Evolutionary conservation across 2,797 vertebrate species (phyloP).

Genomic region (Phoxinus dragarum): DNA sequence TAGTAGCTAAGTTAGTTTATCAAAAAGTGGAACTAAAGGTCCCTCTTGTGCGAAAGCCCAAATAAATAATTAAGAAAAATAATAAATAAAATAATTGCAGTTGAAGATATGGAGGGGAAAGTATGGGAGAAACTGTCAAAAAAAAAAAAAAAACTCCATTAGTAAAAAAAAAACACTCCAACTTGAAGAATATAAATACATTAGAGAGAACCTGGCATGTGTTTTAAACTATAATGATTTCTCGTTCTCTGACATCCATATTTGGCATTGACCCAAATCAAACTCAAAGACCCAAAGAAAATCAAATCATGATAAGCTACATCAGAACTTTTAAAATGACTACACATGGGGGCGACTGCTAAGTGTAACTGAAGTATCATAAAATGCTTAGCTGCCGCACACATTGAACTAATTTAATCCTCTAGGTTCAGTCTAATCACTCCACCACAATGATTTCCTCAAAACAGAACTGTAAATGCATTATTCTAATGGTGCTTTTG

Average conservation of each 20-base stretch:
- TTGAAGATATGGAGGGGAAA: not conserved
- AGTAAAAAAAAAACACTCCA: too few species aligned
- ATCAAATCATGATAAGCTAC: not conserved
- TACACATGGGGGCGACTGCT: not conserved
- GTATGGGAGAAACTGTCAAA: not conserved
- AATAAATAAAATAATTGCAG: not conserved
- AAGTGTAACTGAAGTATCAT: constrained; percentile 8
- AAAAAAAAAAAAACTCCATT: too few species aligned
- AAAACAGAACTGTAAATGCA: constrained; percentile 15
- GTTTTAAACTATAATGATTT: not conserved
- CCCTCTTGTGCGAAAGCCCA: too few species aligned
- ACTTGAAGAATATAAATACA: not conserved
- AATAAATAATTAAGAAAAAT: not conserved
- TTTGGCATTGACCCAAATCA: constrained; percentile 4
- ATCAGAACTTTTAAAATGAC: not conserved
- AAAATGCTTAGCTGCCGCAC: not conserved
- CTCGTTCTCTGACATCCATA: not conserved
- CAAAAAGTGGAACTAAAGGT: too few species aligned
- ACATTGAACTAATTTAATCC: not conserved
- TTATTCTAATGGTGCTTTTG: constrained; percentile 37
- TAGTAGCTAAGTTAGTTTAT: too few species aligned
- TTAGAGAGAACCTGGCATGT: too few species aligned
- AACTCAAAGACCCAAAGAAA: too few species aligned
- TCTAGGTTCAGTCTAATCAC: constrained; percentile 25
- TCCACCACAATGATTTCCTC: not conserved